A percentile compares a stretch with the other conserved stretches of the same genome.
These are phyloP conservation scores for Fratercula arctica DNA, from an alignment of 2,797 vertebrate genomes.

Conservation along the genomic window DNA sequence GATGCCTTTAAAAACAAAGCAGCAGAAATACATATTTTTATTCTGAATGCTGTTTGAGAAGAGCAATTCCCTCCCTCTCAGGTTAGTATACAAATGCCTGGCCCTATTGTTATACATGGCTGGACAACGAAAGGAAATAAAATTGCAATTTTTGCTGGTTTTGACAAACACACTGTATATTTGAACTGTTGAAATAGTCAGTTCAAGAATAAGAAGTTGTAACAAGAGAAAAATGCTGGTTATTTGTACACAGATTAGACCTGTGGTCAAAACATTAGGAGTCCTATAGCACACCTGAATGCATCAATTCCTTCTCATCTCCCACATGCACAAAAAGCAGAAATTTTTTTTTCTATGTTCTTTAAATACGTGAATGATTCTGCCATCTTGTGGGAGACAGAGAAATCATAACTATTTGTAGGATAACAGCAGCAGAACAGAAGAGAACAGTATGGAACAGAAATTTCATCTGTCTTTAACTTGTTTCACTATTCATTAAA, in stretches of 20 bases:
- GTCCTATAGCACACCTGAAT: background rate
- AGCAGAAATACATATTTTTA: background rate
- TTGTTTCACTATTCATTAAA: background rate
- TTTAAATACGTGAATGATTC: constrained; percentile 50
- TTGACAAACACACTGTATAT: background rate
- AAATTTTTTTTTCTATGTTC: background rate
- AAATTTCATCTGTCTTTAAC: background rate
- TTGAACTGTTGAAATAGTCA: background rate
- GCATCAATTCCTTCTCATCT: background rate
- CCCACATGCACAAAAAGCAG: background rate
- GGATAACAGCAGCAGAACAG: background rate
- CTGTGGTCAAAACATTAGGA: background rate
- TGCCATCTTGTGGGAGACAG: constrained; percentile 70
- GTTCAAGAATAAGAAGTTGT: background rate
- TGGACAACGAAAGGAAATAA: background rate
- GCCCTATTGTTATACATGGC: background rate
- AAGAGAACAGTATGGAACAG: background rate
- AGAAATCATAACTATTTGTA: background rate
- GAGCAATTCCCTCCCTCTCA: background rate
- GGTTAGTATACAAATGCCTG: background rate
- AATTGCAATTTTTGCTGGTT: background rate
- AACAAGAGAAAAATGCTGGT: background rate
- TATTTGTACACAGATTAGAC: background rate
- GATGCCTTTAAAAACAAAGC: constrained; percentile 63
- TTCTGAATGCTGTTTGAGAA: background rate